A percentile compares a stretch with the other conserved stretches of the same genome.
Evolutionary conservation across 2,888 invertebrate species (phyloP).

Genomic region (Leptura quadrifasciata): DNA sequence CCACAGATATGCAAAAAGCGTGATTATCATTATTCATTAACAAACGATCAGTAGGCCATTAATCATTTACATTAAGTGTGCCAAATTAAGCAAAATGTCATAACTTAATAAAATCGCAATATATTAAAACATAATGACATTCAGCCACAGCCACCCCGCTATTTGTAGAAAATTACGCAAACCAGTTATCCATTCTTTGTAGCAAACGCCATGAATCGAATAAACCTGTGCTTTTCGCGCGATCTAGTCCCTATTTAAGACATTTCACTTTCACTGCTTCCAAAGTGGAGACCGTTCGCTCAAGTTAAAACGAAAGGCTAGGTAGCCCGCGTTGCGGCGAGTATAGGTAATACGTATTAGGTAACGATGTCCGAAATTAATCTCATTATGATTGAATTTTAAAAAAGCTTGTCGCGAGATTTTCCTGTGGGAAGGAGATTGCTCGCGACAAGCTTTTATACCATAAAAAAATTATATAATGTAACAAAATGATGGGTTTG

Average conservation of each 20-base stretch:
- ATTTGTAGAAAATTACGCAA: too few species aligned
- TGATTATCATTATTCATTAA: not conserved
- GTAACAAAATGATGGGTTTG: too few species aligned
- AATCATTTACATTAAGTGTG: not conserved
- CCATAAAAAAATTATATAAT: too few species aligned
- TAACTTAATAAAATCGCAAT: not conserved
- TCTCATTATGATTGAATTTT: not conserved
- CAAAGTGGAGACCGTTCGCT: not conserved
- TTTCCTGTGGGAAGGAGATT: too few species aligned
- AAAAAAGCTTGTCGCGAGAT: too few species aligned
- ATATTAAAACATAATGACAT: not conserved
- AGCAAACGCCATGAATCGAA: not conserved
- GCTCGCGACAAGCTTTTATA: too few species aligned
- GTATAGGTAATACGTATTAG: not conserved
- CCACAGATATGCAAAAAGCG: too few species aligned
- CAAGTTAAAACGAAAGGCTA: not conserved
- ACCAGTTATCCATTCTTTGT: not conserved
- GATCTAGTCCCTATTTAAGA: not conserved
- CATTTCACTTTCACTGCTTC: slow-evolving; percentile 11
- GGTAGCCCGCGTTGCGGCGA: not conserved
- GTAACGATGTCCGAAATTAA: not conserved
- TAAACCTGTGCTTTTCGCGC: not conserved
- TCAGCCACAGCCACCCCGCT: not conserved
- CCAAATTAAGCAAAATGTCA: not conserved
- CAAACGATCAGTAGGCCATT: too few species aligned